Percentiles rank a stretch among this genome's conserved stretches.
phyloP scores from a whole-genome alignment of 2,888 invertebrate genomes.

The Ametastegia equiseti region DNA sequence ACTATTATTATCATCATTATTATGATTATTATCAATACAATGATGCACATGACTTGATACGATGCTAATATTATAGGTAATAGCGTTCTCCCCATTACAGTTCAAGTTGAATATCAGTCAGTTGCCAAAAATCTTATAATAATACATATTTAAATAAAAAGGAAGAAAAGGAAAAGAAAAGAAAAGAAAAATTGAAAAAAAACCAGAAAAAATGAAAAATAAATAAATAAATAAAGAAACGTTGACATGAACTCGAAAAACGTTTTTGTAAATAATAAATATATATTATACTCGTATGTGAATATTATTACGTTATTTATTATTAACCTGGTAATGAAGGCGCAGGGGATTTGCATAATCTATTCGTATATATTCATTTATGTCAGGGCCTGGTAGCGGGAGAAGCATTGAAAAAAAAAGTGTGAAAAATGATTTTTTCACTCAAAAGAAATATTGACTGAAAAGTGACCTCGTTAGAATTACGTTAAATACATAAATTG shows the following conservation, averaged over 20 bases:
- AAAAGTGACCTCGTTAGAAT: no score
- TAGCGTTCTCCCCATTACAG: slow-evolving; percentile 44
- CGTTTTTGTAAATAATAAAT: slow-evolving; percentile 48
- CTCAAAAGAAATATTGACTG: no score
- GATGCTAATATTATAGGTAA: slow-evolving; percentile 30
- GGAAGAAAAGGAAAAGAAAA: neutral
- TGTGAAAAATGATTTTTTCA: no score
- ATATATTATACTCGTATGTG: slow-evolving; percentile 36
- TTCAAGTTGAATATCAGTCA: slow-evolving; percentile 46
- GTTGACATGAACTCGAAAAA: slow-evolving; percentile 27
- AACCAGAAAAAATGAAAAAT: neutral
- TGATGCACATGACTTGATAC: slow-evolving; percentile 44
- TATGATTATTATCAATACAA: neutral
- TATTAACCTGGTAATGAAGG: neutral
- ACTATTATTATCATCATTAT: no score
- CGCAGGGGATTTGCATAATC: neutral
- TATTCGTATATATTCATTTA: no score
- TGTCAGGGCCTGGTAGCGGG: no score
- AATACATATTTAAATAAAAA: no score
- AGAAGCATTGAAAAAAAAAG: no score
- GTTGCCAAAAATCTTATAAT: slow-evolving; percentile 40
- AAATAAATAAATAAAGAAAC: slow-evolving; percentile 37
- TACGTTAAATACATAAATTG: no score
- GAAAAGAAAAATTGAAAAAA: neutral
- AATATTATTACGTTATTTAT: neutral